Evolutionary conservation across 2,113 vertebrate species (phyloP), one percentile per base, ranked within the genome.

Genomic region (Sceloporus undulatus): DNA sequence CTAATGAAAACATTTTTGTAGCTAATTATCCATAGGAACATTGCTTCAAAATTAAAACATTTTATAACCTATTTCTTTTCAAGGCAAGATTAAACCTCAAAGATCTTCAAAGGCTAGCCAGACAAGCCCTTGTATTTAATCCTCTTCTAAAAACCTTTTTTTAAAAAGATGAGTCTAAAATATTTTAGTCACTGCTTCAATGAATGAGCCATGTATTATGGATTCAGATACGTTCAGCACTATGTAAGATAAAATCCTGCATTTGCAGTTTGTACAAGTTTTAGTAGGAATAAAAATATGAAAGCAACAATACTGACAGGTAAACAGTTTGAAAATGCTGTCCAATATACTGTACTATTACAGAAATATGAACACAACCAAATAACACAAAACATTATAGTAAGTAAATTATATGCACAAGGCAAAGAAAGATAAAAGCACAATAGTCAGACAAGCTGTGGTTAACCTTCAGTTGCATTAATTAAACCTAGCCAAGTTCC

Each of bases 1-100:
- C 2, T 90, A 14, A 85, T 85, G 84, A 82, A 86, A 40, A 74
- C 71, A 81, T 81, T 86, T 29, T 54, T 74, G 85, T 7, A 40
- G 34, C 65, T 82, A 75, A 82, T 87, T 89, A 74, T 27, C 25
- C 40, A 48, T 42, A 38, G 74, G 66, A 78, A 70, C 78, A 42
- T 18, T 85, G 29, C 25, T 84, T 76, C 23, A 27, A 70, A 84
- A 56, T 34, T 76, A 27, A 86, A 86, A 68, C 1, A 79, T 3
- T 77, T 89, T 90, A 3, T 85, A 42, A 34, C 11, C 40, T 56
- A 9, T 18, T 25, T 82, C 23, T n/a, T 87, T 85, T 91, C 71
- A 42, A 19, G 48, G 23, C 18, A 9, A 75, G 48, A 2, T 48
- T 59, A 87, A 87, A 59, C 8, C 66, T 56, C 2, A 59, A 56